A percentile compares a stretch with the other conserved stretches of the same genome.
phyloP scores from a whole-genome alignment of 2,888 invertebrate species.

The Syritta pipiens region DNA sequence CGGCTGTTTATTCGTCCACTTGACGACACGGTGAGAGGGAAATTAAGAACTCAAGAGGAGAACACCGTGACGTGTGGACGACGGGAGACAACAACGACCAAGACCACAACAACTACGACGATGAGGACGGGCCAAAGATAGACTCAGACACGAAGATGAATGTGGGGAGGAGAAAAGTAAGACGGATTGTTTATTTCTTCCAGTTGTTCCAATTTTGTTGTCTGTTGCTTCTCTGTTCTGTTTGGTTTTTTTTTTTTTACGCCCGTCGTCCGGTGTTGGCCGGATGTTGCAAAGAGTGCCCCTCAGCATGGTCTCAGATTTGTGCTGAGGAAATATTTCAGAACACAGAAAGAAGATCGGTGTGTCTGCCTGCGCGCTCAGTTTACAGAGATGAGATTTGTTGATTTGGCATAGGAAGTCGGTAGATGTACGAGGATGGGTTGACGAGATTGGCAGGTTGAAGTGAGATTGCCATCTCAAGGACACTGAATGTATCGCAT shows the following conservation, averaged over 20 bases:
- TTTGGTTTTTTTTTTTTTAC: conserved; percentile 11
- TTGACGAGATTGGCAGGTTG: not conserved
- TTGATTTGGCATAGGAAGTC: conserved; percentile 36
- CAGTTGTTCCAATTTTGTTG: conserved; percentile 65
- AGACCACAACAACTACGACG: not conserved
- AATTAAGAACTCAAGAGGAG: conserved; percentile 49
- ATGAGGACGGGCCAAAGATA: not conserved
- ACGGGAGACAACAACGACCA: not conserved
- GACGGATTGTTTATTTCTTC: conserved; percentile 62
- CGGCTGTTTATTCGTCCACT: conserved; percentile 61
- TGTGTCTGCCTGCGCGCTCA: too few species aligned
- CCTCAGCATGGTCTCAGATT: conserved; percentile 52
- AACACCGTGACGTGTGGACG: not conserved
- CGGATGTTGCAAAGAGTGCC: conserved; percentile 64
- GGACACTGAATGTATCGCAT: too few species aligned
- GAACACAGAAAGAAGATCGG: not conserved
- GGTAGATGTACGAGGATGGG: too few species aligned
- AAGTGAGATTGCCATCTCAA: too few species aligned
- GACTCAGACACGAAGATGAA: not conserved
- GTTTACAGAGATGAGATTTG: conserved; percentile 15
- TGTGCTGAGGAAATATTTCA: conserved; percentile 14
- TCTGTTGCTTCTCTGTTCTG: conserved; percentile 37
- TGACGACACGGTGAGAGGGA: conserved; percentile 67
- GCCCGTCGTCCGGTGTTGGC: conserved; percentile 51
- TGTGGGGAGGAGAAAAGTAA: conserved; percentile 18